phyloP scores from a whole-genome alignment of 2,113 vertebrate species.

The Vanacampus margaritifer region DNA sequence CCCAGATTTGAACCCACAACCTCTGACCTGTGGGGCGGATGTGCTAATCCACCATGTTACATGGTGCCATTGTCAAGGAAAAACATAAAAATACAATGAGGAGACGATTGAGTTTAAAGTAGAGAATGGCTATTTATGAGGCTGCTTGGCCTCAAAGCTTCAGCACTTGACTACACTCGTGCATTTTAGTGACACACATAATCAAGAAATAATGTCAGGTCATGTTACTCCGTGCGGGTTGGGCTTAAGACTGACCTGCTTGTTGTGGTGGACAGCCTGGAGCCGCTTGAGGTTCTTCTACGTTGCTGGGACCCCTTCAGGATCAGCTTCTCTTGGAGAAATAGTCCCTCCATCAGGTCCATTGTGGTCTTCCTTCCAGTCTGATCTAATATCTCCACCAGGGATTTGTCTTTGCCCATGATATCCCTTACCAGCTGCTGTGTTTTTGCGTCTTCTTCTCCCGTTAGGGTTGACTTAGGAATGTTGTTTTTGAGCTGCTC shows the following conservation, averaged over 20 bases:
- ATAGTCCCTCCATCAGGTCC: slow-evolving; percentile 96
- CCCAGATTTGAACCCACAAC: too few species aligned
- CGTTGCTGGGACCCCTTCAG: slow-evolving; percentile 83
- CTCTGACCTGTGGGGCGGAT: too few species aligned
- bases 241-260: slow-evolving; percentile 50
- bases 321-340: slow-evolving; percentile 82
- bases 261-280: slow-evolving; percentile 67
- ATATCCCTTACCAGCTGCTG: slow-evolving; percentile 89
- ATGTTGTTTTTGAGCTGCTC: not conserved
- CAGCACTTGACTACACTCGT: not conserved
- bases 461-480: not conserved
- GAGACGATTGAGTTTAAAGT: too few species aligned
- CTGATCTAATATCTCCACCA: slow-evolving; percentile 89
- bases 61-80: too few species aligned
- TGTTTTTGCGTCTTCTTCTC: slow-evolving; percentile 81
- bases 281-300: slow-evolving; percentile 70
- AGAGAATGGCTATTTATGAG: too few species aligned
- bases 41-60: too few species aligned
- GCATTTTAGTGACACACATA: not conserved
- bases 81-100: too few species aligned
- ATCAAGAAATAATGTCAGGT: too few species aligned
- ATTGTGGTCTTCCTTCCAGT: slow-evolving; percentile 87
- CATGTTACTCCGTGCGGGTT: not conserved
- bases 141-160: too few species aligned
- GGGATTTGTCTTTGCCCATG: slow-evolving; percentile 84